Conservation (phyloP, 2,113 vertebrate genomes). For the Budorcas taxicolor region DNA sequence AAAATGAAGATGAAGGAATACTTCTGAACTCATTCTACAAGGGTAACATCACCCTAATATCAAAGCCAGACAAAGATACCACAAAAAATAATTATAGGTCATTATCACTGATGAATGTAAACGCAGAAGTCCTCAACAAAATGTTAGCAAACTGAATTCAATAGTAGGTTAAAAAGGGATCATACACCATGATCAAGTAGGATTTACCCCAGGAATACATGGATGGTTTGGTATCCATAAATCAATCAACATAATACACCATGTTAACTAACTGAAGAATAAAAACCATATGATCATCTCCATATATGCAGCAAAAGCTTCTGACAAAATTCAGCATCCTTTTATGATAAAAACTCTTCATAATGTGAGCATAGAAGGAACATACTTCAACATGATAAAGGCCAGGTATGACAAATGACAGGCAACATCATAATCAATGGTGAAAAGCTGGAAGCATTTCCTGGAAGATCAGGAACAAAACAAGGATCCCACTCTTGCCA, state of each 20-base stretch:
- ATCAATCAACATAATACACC: neutral
- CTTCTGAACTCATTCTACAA: neutral
- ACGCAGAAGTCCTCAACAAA: neutral
- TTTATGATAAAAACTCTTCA: neutral
- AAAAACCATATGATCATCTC: neutral
- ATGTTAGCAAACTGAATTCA: neutral
- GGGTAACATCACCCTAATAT: neutral
- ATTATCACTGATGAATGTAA: neutral
- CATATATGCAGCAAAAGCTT: neutral
- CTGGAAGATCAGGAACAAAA: neutral
- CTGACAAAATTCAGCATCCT: neutral
- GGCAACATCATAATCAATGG: neutral
- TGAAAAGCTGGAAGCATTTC: neutral
- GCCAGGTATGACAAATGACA: neutral
- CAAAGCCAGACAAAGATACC: neutral
- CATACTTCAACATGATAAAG: neutral
- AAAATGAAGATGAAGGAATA: neutral
- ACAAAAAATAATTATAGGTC: neutral
- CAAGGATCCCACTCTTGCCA: neutral
- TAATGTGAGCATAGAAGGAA: neutral
- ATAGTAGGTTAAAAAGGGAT: neutral
- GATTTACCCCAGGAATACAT: neutral
- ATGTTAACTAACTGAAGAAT: neutral
- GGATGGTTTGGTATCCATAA: neutral
- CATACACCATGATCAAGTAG: neutral